Base-by-base conservation (phyloP, 2,797 vertebrate species). In the Premnoplex brunnescens region DNA sequence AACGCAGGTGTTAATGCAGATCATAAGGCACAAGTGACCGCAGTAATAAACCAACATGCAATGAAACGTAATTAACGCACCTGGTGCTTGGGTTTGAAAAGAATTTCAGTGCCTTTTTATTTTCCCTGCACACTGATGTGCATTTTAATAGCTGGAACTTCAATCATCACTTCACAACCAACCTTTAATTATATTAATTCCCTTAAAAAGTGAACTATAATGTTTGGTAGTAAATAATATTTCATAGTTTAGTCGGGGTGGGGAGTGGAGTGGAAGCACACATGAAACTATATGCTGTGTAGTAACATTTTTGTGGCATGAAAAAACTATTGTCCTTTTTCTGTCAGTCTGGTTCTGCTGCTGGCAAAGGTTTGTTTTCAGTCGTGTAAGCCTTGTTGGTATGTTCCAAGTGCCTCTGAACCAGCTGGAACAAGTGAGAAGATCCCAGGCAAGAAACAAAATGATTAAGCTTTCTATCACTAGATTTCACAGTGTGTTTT, bases 21-120 rank as follows among this genome's bases (percentile, higher is more conserved):
- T 97, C 92, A 93, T 55, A 63, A 95, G 94, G 88, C 96, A 93
- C 93, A 87, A 96, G 97, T 97, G 97, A 97, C 97, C 74, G 0
- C 52, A 46, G 96, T 89, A 97, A 83, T 97, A 97, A 97, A 96
- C 95, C 96, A 96, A 96, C 96, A 86, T 8, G 95, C 95, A 96
- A 92, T 95, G 95, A 94, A 97, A 97, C 92, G 95, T 96, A 97
- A 98, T 98, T 94, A 97, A 97, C 6, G 77, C 97, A 97, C 97
- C 98, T 98, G 97, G 95, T 96, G 93, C 96, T 96, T 85, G 46
- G 74, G 71, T 96, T 95, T 82, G 85, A 91, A 80, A 88, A 91
- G 52, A 71, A 44, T 71, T 90, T 89, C 66, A 76, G 64, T 84
- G 93, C 83, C 84, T 72, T 92, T 96, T 95, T 60, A 84, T 96